Evolutionary conservation across 2,113 vertebrate species (phyloP).

Genomic region (Microtus richardsoni): DNA sequence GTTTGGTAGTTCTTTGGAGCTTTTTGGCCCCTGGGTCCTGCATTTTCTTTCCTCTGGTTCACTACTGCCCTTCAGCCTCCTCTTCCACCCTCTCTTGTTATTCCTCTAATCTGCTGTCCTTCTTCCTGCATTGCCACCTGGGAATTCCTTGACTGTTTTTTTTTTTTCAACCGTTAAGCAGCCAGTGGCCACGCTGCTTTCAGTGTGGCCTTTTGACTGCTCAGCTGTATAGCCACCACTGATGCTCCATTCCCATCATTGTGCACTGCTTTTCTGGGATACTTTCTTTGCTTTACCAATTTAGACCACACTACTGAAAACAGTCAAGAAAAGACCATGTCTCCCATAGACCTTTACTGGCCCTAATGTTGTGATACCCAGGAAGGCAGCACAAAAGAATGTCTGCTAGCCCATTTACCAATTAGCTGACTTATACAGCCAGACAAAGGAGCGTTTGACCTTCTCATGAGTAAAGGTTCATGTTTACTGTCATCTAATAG

Average conservation of each 20-base stretch:
- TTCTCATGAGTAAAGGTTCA: background rate
- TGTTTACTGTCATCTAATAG: background rate
- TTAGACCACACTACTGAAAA: background rate
- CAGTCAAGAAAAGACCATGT: background rate
- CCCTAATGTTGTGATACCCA: background rate
- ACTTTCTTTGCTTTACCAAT: background rate
- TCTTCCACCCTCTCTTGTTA: background rate
- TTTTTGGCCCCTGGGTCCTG: background rate
- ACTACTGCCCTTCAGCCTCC: background rate
- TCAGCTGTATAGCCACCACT: too few relatives aligned
- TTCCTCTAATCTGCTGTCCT: background rate
- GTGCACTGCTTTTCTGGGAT: background rate
- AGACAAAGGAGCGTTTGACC: background rate
- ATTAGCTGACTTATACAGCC: background rate
- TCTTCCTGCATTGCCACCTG: background rate
- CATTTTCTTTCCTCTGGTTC: background rate
- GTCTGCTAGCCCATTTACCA: background rate
- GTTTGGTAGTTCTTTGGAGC: background rate
- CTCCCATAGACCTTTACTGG: background rate
- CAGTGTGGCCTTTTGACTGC: background rate
- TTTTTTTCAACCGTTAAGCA: background rate
- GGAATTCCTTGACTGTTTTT: too few relatives aligned
- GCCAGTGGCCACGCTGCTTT: background rate
- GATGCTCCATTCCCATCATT: too few relatives aligned
- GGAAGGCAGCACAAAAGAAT: background rate